Evolutionary conservation across 35 echinoderm and acorn worm species (phyloP).

Genomic region (Lytechinus variegatus): DNA sequence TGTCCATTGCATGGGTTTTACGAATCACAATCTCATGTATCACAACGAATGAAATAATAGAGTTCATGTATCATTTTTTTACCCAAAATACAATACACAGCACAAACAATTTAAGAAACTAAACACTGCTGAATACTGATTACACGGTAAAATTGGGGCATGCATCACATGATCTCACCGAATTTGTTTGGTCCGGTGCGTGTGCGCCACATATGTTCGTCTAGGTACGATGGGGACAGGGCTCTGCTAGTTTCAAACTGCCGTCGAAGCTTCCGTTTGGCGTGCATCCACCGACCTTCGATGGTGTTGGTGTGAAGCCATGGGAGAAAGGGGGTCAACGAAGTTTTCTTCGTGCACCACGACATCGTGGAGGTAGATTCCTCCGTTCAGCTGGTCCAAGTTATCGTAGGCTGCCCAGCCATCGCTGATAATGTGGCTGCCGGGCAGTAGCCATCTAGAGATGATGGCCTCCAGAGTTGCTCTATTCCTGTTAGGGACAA

Average conservation of each 20-base stretch:
- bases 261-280: background rate
- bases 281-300: background rate
- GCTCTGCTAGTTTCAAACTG: background rate
- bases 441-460: background rate
- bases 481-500: background rate
- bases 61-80: too few species aligned
- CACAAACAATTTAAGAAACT: too few species aligned
- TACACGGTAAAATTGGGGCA: too few species aligned
- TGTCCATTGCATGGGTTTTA: too few species aligned
- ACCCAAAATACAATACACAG: too few species aligned
- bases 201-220: background rate
- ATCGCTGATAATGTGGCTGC: conserved; percentile 44
- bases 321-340: conserved; percentile 21
- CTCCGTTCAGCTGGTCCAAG: background rate
- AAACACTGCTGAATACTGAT: too few species aligned
- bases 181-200: too few species aligned
- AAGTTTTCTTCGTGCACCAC: conserved; percentile 37
- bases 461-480: background rate
- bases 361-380: conserved; percentile 18
- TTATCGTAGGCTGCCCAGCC: conserved; percentile 31
- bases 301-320: conserved; percentile 47
- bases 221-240: background rate
- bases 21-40: too few species aligned
- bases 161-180: too few species aligned
- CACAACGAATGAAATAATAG: too few species aligned